phyloP scores from a whole-genome alignment of 2,888 invertebrate species.

The Napeogenes sylphis region DNA sequence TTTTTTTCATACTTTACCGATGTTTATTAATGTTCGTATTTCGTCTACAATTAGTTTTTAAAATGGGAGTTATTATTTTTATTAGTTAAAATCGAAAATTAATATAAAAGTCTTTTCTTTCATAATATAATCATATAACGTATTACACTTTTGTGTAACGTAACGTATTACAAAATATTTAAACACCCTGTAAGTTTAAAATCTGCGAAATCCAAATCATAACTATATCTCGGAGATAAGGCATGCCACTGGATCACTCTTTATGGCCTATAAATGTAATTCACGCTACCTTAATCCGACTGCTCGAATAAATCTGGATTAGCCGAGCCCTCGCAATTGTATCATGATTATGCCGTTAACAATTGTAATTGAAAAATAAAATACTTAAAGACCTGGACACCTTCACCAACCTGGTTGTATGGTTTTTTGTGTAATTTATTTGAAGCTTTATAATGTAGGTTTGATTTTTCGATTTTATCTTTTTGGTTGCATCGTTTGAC shows the following conservation, averaged over 20 bases:
- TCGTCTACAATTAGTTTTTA: no score
- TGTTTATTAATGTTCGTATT: no score
- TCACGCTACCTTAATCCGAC: slow-evolving; percentile 76
- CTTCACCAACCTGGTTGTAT: background rate
- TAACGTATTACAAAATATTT: no score
- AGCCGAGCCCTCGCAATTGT: slow-evolving; percentile 68
- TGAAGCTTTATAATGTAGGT: background rate
- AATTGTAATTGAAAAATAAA: slow-evolving; percentile 77
- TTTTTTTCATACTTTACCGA: background rate
- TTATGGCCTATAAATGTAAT: slow-evolving; percentile 78
- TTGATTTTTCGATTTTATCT: background rate
- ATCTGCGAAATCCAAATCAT: slow-evolving; percentile 56
- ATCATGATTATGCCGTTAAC: slow-evolving; percentile 75
- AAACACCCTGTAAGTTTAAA: slow-evolving; percentile 21
- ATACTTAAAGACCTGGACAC: slow-evolving; percentile 15
- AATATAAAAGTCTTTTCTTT: no score
- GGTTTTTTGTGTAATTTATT: background rate
- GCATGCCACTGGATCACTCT: slow-evolving; percentile 75
- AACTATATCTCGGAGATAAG: slow-evolving; percentile 68
- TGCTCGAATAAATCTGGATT: slow-evolving; percentile 76
- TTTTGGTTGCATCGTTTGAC: no score
- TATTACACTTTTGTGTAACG: no score
- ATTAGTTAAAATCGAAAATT: no score
- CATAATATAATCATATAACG: no score
- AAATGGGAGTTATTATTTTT: no score